Evolutionary conservation across 2,888 invertebrate species (phyloP).

Genomic region (Dysmachus trigonus): DNA sequence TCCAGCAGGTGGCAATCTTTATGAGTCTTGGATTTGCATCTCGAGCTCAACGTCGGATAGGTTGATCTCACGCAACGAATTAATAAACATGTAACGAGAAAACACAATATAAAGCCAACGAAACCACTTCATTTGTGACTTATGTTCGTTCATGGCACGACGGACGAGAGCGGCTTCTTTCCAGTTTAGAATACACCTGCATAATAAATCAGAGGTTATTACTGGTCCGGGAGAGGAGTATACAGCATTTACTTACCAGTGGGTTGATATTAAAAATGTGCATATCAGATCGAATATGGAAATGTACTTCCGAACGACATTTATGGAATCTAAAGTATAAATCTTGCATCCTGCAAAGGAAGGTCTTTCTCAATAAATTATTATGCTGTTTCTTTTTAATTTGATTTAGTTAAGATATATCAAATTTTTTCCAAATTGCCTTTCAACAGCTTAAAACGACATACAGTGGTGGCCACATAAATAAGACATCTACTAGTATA

Average conservation of each 20-base stretch:
- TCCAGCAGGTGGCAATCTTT: not conserved
- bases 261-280: slow-evolving; percentile 79
- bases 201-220: slow-evolving; percentile 48
- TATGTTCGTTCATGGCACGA: slow-evolving; percentile 85
- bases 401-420: too few species aligned
- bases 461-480: too few species aligned
- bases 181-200: slow-evolving; percentile 74
- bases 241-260: slow-evolving; percentile 71
- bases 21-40: slow-evolving; percentile 70
- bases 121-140: slow-evolving; percentile 96
- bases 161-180: slow-evolving; percentile 70
- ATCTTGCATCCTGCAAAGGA: slow-evolving; percentile 77
- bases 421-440: too few species aligned
- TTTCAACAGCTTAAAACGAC: too few species aligned
- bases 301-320: slow-evolving; percentile 86
- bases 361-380: slow-evolving; percentile 34
- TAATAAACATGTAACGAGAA: slow-evolving; percentile 91
- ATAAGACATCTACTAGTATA: too few species aligned
- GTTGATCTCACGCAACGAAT: slow-evolving; percentile 82
- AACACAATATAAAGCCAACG: slow-evolving; percentile 86
- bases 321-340: slow-evolving; percentile 85
- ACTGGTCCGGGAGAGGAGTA: not conserved
- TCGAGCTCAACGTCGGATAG: slow-evolving; percentile 80
- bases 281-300: slow-evolving; percentile 84
- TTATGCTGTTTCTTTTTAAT: too few species aligned